Conservation (phyloP, 2,888 invertebrate species). For the Amiota minor region DNA sequence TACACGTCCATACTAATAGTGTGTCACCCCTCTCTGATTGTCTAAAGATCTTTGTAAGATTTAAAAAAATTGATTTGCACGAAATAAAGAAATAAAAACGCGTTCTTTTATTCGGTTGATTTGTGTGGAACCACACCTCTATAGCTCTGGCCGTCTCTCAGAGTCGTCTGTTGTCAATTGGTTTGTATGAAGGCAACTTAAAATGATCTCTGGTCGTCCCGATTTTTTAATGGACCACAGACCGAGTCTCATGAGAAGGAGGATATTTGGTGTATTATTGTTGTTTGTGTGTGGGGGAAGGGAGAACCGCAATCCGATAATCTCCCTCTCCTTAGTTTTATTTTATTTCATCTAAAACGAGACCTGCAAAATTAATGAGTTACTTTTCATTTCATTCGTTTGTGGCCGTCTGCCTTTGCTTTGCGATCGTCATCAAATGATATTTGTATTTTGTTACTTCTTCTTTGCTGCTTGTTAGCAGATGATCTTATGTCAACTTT, state of each 20-base stretch:
- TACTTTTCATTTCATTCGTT: constrained; percentile 17
- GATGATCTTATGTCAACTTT: neutral
- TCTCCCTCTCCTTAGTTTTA: no score
- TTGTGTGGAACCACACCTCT: no score
- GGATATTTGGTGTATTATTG: neutral
- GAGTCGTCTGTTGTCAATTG: no score
- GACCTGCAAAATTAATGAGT: constrained; percentile 18
- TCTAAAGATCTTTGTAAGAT: constrained; percentile 25
- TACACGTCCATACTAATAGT: no score
- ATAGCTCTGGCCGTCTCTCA: no score
- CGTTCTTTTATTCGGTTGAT: no score
- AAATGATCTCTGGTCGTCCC: no score
- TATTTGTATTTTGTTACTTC: neutral
- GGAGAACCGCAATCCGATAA: neutral
- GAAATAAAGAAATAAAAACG: neutral
- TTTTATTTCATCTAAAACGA: neutral
- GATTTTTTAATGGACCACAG: no score
- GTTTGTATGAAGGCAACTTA: no score
- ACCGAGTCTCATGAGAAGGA: no score
- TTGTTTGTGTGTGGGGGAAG: neutral
- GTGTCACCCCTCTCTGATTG: constrained; percentile 8
- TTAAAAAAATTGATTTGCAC: constrained; percentile 24
- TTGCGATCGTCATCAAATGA: constrained; percentile 13
- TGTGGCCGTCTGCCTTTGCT: no score
- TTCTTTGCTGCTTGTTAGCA: neutral